Conservation (phyloP, 2,113 vertebrate genomes). For the Ahaetulla prasina region DNA sequence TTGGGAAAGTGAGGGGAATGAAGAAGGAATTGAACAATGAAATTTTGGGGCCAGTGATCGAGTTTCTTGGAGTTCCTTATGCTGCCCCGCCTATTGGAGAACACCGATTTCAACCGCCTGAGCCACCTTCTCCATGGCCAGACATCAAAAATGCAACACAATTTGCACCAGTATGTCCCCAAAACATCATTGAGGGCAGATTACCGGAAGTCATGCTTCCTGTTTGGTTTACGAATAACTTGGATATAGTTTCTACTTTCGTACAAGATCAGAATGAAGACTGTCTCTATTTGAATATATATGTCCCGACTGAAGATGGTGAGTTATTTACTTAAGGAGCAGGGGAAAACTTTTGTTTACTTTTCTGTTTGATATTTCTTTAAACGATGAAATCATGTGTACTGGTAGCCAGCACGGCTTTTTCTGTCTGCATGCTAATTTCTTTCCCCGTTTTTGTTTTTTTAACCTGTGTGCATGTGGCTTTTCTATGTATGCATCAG, state of each 20-base stretch:
- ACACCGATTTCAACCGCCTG: conserved; percentile 92
- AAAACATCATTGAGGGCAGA: conserved; percentile 95
- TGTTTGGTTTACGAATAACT: conserved; percentile 98
- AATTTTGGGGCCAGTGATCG: conserved; percentile 94
- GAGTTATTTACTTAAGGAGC: conserved; percentile 79
- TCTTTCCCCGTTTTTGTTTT: not conserved
- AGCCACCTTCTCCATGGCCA: conserved; percentile 86
- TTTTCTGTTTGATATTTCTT: conserved; percentile 69
- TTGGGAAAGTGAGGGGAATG: conserved; percentile 89
- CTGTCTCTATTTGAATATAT: conserved; percentile 97
- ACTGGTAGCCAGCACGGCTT: conserved; percentile 82
- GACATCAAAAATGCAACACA: conserved; percentile 92
- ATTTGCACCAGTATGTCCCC: conserved; percentile 94
- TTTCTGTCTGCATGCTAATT: conserved; percentile 78
- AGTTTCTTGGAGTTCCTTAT: conserved; percentile 95
- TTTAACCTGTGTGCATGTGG: conserved; percentile 77
- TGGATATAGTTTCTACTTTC: conserved; percentile 93
- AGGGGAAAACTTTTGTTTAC: conserved; percentile 62
- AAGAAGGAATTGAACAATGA: conserved; percentile 99
- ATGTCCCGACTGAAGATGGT: conserved; percentile 99
- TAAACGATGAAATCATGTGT: conserved; percentile 67
- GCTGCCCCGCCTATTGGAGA: conserved; percentile 92
- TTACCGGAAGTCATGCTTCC: conserved; percentile 98
- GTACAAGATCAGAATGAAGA: conserved; percentile 99
- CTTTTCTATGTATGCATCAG: conserved; percentile 69